A percentile compares a stretch with the other conserved stretches of the same genome.
phyloP scores from a whole-genome alignment of 37 sponge, comb jelly and placozoan species.

The Ianthella basta region DNA sequence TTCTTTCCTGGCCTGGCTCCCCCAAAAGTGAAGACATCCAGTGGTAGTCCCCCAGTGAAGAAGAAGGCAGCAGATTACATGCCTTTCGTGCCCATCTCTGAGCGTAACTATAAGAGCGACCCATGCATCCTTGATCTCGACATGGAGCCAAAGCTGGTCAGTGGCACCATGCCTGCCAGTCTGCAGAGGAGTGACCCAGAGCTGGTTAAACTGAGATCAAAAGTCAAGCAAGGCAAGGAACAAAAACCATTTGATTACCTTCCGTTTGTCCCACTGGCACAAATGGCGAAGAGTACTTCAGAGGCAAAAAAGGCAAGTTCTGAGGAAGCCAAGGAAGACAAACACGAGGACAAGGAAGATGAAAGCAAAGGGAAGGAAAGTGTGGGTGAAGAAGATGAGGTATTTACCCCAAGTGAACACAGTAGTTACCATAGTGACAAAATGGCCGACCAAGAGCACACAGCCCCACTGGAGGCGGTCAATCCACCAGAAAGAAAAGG shows the following conservation, averaged over 20 bases:
- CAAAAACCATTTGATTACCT: background rate
- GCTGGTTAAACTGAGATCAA: background rate
- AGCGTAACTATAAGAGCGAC: slow-evolving; percentile 30
- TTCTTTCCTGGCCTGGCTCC: background rate
- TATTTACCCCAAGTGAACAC: too few relatives aligned
- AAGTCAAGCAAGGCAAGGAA: background rate
- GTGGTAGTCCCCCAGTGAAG: background rate
- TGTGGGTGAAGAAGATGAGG: too few relatives aligned
- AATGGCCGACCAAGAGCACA: too few relatives aligned
- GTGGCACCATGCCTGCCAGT: background rate
- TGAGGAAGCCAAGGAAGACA: too few relatives aligned
- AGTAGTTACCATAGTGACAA: too few relatives aligned
- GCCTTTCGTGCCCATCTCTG: slow-evolving; percentile 13
- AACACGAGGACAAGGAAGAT: too few relatives aligned
- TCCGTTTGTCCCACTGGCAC: background rate
- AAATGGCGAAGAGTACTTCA: background rate
- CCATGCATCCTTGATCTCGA: background rate
- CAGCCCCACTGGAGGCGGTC: background rate
- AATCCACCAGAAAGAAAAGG: too few relatives aligned
- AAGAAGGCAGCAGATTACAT: slow-evolving; percentile 29
- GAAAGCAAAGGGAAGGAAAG: too few relatives aligned
- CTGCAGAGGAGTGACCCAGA: background rate
- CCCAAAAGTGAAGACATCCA: background rate
- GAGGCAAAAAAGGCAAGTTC: too few relatives aligned
- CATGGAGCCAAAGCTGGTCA: background rate